Conservation (phyloP, 1,140 invertebrate species). For the Brachionus plicatilis region DNA sequence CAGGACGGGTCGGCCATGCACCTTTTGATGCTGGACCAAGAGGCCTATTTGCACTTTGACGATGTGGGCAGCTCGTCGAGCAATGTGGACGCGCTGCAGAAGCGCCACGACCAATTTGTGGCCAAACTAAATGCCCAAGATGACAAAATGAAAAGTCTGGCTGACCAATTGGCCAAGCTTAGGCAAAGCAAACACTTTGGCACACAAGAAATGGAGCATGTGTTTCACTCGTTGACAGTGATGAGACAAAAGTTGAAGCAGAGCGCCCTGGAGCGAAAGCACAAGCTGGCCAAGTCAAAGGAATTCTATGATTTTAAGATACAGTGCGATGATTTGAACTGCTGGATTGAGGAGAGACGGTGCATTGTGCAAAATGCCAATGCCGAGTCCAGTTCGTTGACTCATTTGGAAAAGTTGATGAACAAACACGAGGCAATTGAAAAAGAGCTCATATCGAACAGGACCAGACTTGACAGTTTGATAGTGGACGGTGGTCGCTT, state of each 20-base stretch:
- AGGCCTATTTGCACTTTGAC: slow-evolving; percentile 81
- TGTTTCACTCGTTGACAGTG: slow-evolving; percentile 88
- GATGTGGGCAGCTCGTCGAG: slow-evolving; percentile 82
- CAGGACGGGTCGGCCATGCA: slow-evolving; percentile 91
- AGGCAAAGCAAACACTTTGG: slow-evolving; percentile 89
- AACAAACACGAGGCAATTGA: slow-evolving; percentile 68
- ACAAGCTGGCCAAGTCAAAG: slow-evolving; percentile 84
- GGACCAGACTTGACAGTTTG: not conserved
- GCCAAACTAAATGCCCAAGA: slow-evolving; percentile 87
- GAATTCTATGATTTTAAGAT: slow-evolving; percentile 85
- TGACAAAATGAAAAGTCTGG: slow-evolving; percentile 78
- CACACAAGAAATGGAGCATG: slow-evolving; percentile 91
- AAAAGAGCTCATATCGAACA: slow-evolving; percentile 14
- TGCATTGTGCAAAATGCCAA: slow-evolving; percentile 79
- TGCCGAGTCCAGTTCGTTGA: slow-evolving; percentile 74
- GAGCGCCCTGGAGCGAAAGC: slow-evolving; percentile 88
- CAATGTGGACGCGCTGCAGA: slow-evolving; percentile 84
- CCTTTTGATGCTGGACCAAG: slow-evolving; percentile 83
- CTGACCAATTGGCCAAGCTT: slow-evolving; percentile 68
- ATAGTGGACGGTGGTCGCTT: not conserved
- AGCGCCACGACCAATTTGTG: slow-evolving; percentile 88
- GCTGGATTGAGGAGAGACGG: slow-evolving; percentile 80
- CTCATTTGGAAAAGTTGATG: slow-evolving; percentile 70
- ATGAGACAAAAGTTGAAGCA: slow-evolving; percentile 92
- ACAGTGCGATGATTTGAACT: slow-evolving; percentile 83